phyloP scores from a whole-genome alignment of 1,140 invertebrate genomes.

The Dolichoris vasculosae region DNA sequence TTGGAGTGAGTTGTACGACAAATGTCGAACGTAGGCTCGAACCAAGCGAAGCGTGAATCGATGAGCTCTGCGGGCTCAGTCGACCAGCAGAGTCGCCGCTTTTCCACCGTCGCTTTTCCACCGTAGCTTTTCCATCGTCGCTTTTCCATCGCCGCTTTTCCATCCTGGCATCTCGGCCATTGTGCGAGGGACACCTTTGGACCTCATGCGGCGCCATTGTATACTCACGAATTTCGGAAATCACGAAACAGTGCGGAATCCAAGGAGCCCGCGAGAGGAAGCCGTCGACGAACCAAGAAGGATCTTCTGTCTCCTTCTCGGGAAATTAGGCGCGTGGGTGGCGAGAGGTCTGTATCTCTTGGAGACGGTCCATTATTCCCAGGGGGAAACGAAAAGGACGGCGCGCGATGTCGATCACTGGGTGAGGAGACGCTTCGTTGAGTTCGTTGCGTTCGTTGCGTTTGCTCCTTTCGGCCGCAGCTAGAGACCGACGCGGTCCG shows the following conservation, averaged over 20 bases:
- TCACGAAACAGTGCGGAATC: slow-evolving; percentile 41
- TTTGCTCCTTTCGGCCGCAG: background rate
- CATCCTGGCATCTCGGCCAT: slow-evolving; percentile 58
- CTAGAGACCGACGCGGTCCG: background rate
- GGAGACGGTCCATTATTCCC: background rate
- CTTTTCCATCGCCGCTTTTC: background rate
- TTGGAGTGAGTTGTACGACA: slow-evolving; percentile 73
- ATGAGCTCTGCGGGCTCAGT: slow-evolving; percentile 56
- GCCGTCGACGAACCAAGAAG: too few relatives aligned
- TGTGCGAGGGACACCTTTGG: slow-evolving; percentile 68
- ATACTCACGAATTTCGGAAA: slow-evolving; percentile 58
- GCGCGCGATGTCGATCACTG: slow-evolving; percentile 20
- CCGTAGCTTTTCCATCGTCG: slow-evolving; percentile 41
- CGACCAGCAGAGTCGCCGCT: slow-evolving; percentile 41
- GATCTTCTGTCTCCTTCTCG: slow-evolving; percentile 60
- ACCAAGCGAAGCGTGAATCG: slow-evolving; percentile 73
- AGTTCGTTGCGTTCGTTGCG: background rate
- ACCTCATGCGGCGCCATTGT: slow-evolving; percentile 73
- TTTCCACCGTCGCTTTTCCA: slow-evolving; percentile 17
- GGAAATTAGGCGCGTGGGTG: slow-evolving; percentile 66
- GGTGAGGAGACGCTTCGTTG: slow-evolving; percentile 40
- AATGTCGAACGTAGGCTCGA: slow-evolving; percentile 70
- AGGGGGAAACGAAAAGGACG: slow-evolving; percentile 8
- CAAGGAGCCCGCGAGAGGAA: slow-evolving; percentile 8
- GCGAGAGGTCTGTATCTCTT: slow-evolving; percentile 52